Conservation (phyloP, 2,888 invertebrate species). For the Mythimna loreyi region DNA sequence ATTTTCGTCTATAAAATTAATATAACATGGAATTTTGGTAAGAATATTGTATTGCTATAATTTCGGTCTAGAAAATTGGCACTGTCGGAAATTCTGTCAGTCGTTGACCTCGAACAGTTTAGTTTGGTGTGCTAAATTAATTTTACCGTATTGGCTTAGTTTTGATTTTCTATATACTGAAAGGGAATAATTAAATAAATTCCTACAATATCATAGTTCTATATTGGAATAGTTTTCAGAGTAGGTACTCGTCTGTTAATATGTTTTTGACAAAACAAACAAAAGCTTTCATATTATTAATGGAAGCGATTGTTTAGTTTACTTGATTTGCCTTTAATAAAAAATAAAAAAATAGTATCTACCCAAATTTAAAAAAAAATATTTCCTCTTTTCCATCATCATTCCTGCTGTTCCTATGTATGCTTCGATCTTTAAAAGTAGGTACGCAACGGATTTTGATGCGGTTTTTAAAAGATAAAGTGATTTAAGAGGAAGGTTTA, state of each 20-base stretch:
- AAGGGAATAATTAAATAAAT: not conserved
- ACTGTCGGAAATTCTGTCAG: conserved; percentile 25
- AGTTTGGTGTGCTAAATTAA: not conserved
- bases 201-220: not conserved
- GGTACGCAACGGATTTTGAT: too few relatives aligned
- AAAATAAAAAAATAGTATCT: not conserved
- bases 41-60: conserved; percentile 20
- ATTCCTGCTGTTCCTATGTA: too few relatives aligned
- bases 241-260: too few relatives aligned
- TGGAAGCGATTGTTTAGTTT: not conserved
- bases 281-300: too few relatives aligned
- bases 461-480: too few relatives aligned
- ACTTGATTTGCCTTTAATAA: not conserved
- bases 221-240: not conserved
- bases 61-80: conserved; percentile 34
- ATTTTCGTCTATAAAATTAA: conserved; percentile 48
- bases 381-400: too few relatives aligned
- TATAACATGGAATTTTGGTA: conserved; percentile 30
- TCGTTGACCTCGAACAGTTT: not conserved
- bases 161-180: not conserved
- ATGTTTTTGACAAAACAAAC: too few relatives aligned
- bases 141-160: conserved; percentile 1
- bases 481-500: too few relatives aligned
- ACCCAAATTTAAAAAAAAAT: too few relatives aligned
- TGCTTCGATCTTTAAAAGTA: too few relatives aligned